Evolutionary conservation across 2,888 invertebrate species (phyloP).

Genomic region (Sepioteuthis lessoniana): DNA sequence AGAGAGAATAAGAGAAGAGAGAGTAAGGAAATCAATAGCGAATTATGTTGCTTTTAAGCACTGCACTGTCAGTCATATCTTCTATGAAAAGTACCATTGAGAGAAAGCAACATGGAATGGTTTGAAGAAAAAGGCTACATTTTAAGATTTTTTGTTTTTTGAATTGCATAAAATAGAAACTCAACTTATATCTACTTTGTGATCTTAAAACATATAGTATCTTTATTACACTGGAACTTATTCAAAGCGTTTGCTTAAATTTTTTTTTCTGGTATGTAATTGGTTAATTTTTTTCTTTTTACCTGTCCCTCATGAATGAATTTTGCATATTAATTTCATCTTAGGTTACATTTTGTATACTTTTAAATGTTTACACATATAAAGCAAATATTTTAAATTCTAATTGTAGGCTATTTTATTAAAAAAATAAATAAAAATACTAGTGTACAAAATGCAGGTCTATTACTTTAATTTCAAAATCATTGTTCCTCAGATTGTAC

Average conservation of each 20-base stretch:
- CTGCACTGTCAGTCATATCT: neutral
- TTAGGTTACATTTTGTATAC: too few species aligned
- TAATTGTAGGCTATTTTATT: too few species aligned
- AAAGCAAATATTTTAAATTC: too few species aligned
- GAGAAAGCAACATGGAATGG: neutral
- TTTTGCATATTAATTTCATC: too few species aligned
- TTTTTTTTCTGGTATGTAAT: neutral
- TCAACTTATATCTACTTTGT: neutral
- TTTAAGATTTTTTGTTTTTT: neutral
- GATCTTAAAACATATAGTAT: neutral
- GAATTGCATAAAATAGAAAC: neutral
- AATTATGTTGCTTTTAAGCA: slow-evolving; percentile 10
- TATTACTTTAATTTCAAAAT: too few species aligned
- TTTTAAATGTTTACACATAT: too few species aligned
- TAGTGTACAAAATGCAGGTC: too few species aligned
- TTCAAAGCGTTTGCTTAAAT: neutral
- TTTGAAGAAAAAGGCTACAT: neutral
- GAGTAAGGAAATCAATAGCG: neutral
- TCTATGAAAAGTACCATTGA: neutral
- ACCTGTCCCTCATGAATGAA: too few species aligned
- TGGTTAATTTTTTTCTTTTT: neutral
- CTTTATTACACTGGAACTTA: neutral
- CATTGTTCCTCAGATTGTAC: too few species aligned
- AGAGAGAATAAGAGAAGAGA: neutral
- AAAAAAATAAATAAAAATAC: too few species aligned